A percentile compares a stretch with the other conserved stretches of the same genome.
phyloP scores from a whole-genome alignment of 2,888 invertebrate species.

The Hymenopus coronatus region DNA sequence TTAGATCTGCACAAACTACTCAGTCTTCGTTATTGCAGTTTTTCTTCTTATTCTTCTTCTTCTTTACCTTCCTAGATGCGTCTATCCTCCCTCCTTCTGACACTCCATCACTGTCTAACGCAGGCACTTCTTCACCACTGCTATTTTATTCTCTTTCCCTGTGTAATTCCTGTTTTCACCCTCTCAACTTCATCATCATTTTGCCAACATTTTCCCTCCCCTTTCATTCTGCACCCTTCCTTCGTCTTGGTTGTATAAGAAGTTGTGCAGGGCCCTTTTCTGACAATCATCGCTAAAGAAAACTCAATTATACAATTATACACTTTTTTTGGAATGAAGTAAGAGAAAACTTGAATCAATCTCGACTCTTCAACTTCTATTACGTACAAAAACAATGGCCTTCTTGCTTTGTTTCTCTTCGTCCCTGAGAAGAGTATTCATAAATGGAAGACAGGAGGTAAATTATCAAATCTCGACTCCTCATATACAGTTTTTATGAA shows the following conservation, averaged over 20 bases:
- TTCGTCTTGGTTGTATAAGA: background rate
- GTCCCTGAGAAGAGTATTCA: background rate
- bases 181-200: background rate
- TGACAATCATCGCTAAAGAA: constrained; percentile 22
- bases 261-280: constrained; percentile 2
- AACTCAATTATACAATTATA: constrained; percentile 30
- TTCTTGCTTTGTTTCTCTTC: background rate
- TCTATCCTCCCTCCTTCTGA: background rate
- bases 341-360: constrained; percentile 25
- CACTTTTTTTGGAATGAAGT: background rate
- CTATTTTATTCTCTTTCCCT: background rate
- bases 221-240: background rate
- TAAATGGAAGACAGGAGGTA: background rate
- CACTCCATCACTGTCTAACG: constrained; percentile 11
- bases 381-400: background rate
- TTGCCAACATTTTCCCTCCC: background rate
- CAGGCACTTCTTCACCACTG: background rate
- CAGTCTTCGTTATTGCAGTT: background rate
- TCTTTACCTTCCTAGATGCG: background rate
- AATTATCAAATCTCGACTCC: background rate
- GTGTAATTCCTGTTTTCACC: background rate
- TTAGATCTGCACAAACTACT: background rate
- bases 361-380: background rate
- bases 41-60: too few relatives aligned
- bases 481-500: background rate